phyloP scores from a whole-genome alignment of 2,113 vertebrate genomes.

The Morphnarchus princeps region DNA sequence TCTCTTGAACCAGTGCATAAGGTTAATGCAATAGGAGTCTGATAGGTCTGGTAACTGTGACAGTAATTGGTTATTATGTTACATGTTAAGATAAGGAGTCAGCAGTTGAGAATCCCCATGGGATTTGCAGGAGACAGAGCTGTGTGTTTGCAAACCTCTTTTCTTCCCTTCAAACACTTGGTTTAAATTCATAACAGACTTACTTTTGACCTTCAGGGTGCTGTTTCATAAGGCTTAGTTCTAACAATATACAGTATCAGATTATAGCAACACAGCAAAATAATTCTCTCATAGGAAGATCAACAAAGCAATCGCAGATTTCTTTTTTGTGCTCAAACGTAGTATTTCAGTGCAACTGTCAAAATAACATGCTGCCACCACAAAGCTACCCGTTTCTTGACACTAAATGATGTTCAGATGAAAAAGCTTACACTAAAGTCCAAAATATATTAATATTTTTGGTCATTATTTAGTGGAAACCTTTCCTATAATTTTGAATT shows the following conservation, averaged over 20 bases:
- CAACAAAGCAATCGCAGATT: not conserved
- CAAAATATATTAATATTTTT: not conserved
- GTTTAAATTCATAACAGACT: constrained; percentile 51
- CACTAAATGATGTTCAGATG: not conserved
- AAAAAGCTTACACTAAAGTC: not conserved
- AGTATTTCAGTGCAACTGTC: not conserved
- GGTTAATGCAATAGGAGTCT: constrained; percentile 73
- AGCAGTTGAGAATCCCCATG: constrained; percentile 51
- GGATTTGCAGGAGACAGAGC: constrained; percentile 43
- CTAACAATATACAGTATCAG: not conserved
- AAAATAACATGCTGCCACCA: not conserved
- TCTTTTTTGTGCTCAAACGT: not conserved
- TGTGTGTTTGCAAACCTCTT: constrained; percentile 48
- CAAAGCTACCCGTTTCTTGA: not conserved
- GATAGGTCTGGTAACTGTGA: constrained; percentile 69
- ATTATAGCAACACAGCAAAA: not conserved
- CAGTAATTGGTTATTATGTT: constrained; percentile 76
- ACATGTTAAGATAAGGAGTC: constrained; percentile 69
- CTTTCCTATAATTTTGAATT: not conserved
- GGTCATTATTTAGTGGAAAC: not conserved
- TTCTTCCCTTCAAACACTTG: constrained; percentile 38
- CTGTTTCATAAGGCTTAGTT: constrained; percentile 3
- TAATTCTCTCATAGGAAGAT: not conserved
- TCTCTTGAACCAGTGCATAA: constrained; percentile 67
- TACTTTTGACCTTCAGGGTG: constrained; percentile 54